Conservation (phyloP, 2,888 invertebrate species). For the Pyrrhosoma nymphula region DNA sequence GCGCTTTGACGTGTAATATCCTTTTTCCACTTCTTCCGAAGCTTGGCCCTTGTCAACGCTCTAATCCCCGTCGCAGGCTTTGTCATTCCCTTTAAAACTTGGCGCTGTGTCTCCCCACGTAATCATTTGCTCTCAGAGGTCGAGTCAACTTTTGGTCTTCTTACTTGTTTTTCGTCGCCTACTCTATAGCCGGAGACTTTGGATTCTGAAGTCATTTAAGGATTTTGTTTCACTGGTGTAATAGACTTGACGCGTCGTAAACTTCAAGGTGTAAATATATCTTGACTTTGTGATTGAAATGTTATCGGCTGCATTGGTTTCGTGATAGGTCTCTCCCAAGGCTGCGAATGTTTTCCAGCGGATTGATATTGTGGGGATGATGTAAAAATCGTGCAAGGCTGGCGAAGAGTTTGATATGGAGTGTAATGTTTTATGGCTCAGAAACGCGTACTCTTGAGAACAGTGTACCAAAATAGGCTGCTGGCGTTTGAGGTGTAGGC, state of each 20-base stretch:
- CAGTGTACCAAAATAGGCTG: too few species aligned
- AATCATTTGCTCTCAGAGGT: neutral
- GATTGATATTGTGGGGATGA: too few species aligned
- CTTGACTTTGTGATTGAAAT: too few species aligned
- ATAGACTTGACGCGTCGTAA: neutral
- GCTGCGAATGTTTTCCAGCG: too few species aligned
- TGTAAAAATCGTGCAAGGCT: too few species aligned
- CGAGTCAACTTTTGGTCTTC: neutral
- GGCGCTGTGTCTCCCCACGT: neutral
- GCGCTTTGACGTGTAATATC: constrained; percentile 57
- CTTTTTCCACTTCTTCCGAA: constrained; percentile 20
- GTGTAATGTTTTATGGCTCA: too few species aligned
- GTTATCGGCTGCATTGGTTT: too few species aligned
- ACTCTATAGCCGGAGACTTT: neutral
- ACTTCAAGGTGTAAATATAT: too few species aligned
- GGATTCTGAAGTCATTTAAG: neutral
- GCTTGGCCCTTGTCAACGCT: constrained; percentile 25
- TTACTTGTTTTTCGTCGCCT: neutral
- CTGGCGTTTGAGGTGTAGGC: too few species aligned
- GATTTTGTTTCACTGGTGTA: neutral
- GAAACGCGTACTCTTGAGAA: too few species aligned
- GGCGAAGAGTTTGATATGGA: too few species aligned
- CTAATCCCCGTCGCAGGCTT: constrained; percentile 42
- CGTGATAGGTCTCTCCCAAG: too few species aligned
- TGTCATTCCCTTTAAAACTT: constrained; percentile 13